Evolutionary conservation across 1,140 invertebrate genomes (phyloP), one percentile per base, ranked within the genome.

Genomic region (Sitobion miscanthi): DNA sequence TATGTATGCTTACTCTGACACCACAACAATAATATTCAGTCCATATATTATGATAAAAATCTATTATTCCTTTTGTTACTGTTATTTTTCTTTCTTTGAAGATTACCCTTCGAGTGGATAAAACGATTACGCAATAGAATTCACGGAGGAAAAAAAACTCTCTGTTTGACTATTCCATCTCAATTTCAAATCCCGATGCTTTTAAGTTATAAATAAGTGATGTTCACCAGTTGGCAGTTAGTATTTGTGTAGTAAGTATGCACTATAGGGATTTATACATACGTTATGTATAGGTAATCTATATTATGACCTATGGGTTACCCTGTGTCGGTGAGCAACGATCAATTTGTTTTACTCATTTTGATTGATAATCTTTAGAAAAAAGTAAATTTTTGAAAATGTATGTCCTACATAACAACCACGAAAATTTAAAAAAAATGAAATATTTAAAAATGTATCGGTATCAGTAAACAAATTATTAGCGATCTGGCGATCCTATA

Each of bases 31-130:
- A 17, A 69, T 77, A 35, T 17, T 6, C n/a, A 77, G 62, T n/a
- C 30, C n/a, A 77, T 77, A 69, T 77, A 77, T 17, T 77, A 77
- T 69, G 62, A 69, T 69, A 17, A 77, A 17, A 77, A n/a, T n/a
- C 14, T 77, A 77, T n/a, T n/a, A 77, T 77, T n/a, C 62, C n/a
- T 77, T 77, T 77, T 17, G 62, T 77, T n/a, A 6, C 62, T 77
- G 62, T 77, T 77, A 77, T 77, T 77, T 77, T 77, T 77, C 62
- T 77, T 77, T 77, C 62, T 77, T 77, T 77, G 30, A n/a, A n/a
- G n/a, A 77, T 77, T 77, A 77, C n/a, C 62, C 14, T 77, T n/a
- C 14, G 30, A n/a, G 62, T 17, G 62, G n/a, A 77, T 30, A 77
- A n/a, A 77, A 77, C 62, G 30, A 77, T 77, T 77, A 17, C n/a